Evolutionary conservation across 2,113 vertebrate species (phyloP), one percentile per base, ranked within the genome.

Genomic region (Dunckerocampus dactyliophorus): DNA sequence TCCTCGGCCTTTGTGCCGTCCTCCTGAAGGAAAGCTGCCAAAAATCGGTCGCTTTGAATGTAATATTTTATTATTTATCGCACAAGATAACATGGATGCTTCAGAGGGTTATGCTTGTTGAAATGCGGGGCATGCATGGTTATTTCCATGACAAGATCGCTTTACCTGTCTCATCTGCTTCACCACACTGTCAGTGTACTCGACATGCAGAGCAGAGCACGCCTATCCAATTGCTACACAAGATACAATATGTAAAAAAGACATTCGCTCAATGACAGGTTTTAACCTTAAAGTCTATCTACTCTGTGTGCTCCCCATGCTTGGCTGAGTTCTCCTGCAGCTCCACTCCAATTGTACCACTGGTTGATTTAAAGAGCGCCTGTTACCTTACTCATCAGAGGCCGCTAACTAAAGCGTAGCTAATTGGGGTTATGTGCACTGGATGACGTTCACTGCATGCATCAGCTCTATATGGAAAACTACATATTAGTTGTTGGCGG

Each of bases 311-410:
- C 17, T n/a, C 10, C 47, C 47, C 51, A 69, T 37, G 57, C 64
- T 67, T 43, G 67, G 62, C 63, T 75, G 62, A 47, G 39, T 62
- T 42, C 46, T 62, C 46, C 46, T 69, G 74, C 62, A 63, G 19
- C 61, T 75, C 64, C 52, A 67, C 75, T 77, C 77, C 85, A 75
- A 87, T 83, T 76, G 82, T 55, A 76, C 56, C 63, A 64, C 55
- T 63, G 74, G 80, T 81, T 82, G 75, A 88, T 88, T 88, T 76
- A 65, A 79, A 77, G 79, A 76, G 74, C 76, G 71, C 68, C 82
- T 81, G 79, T 81, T 82, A 62, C 67, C 67, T 74, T 82, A 71
- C 84, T 82, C 77, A 77, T 77, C 59, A 79, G 67, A 80, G 70
- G 78, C 71, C 67, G 59, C 63, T 60, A 22, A 70, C 52, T 66